Conservation (phyloP, 2,888 invertebrate species). For the Patella pellucida region DNA sequence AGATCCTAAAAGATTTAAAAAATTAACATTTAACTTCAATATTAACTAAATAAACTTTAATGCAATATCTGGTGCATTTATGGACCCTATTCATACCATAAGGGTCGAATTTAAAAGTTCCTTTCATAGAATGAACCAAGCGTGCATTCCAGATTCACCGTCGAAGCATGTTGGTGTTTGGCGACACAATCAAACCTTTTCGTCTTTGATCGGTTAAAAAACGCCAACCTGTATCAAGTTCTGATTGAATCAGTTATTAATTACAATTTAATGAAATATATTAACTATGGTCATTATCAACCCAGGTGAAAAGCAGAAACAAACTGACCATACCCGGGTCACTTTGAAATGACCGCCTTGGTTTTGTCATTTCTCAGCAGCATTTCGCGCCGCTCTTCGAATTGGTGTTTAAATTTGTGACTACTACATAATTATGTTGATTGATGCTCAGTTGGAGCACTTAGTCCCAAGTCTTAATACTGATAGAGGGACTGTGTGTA, state of each 20-base stretch:
- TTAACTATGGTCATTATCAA: constrained; percentile 3
- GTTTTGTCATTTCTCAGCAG: not conserved
- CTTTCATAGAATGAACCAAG: no score
- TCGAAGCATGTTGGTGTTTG: no score
- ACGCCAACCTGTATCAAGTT: not conserved
- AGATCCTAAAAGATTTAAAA: no score
- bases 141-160: no score
- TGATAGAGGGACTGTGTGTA: constrained; percentile 1
- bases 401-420: constrained; percentile 7
- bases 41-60: no score
- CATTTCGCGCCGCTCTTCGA: constrained; percentile 2
- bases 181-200: no score
- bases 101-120: no score
- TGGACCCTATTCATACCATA: no score
- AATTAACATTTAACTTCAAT: no score
- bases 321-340: not conserved
- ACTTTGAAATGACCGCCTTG: constrained; percentile 5
- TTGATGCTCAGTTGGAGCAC: constrained; percentile 6
- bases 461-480: not conserved
- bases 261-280: constrained; percentile 9
- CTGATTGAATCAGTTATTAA: constrained; percentile 2
- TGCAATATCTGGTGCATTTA: no score
- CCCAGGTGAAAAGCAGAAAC: constrained; percentile 5
- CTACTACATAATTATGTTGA: constrained; percentile 10
- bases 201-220: no score